Evolutionary conservation across 2,888 invertebrate genomes (phyloP).

Genomic region (Buathra laborator): DNA sequence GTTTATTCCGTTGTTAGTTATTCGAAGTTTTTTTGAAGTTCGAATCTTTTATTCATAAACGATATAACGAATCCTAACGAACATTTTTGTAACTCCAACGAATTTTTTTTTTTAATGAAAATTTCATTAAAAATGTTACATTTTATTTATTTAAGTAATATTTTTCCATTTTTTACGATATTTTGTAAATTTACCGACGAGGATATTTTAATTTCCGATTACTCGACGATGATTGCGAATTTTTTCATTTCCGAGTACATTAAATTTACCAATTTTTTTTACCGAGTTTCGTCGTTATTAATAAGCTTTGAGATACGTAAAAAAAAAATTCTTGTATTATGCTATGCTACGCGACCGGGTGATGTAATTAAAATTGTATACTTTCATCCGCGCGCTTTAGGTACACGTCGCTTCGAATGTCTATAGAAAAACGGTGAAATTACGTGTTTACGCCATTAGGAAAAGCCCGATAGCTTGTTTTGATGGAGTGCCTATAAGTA

Average conservation of each 20-base stretch:
- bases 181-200: too few species aligned
- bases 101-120: too few species aligned
- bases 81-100: too few species aligned
- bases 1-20: neutral
- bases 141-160: too few species aligned
- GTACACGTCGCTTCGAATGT: neutral
- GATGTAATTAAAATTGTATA: neutral
- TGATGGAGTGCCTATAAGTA: neutral
- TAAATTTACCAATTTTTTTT: too few species aligned
- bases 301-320: neutral
- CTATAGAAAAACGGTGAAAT: neutral
- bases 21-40: neutral
- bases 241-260: too few species aligned
- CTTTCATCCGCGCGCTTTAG: neutral
- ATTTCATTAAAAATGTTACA: too few species aligned
- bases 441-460: slow-evolving; percentile 6
- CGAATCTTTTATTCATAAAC: neutral
- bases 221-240: too few species aligned
- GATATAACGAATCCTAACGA: too few species aligned
- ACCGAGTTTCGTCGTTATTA: neutral
- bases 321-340: neutral
- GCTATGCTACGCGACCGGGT: neutral
- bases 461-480: slow-evolving; percentile 2
- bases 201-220: too few species aligned
- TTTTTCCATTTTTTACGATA: too few species aligned